These are phyloP conservation scores for Apodemia duryi DNA, from an alignment of 2,888 invertebrate species.

Conservation along the genomic window DNA sequence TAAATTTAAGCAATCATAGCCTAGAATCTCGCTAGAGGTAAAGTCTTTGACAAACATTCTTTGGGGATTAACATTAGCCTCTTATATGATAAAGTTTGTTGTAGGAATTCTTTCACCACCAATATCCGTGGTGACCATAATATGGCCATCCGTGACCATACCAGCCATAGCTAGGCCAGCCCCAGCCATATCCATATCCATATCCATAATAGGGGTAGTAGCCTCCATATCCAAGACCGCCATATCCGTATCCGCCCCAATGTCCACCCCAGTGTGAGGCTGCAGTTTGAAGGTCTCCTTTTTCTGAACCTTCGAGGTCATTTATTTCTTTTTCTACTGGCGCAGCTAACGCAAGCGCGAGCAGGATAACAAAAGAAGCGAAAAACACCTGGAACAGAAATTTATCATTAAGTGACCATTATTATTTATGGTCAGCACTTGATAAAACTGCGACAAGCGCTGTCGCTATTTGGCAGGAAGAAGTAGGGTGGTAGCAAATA, in stretches of 20 bases:
- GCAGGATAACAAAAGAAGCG: slow-evolving; percentile 43
- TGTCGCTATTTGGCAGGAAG: no score
- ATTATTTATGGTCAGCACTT: no score
- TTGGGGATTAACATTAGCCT: slow-evolving; percentile 20
- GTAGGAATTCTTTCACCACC: slow-evolving; percentile 20
- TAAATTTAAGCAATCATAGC: background rate
- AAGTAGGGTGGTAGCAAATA: no score
- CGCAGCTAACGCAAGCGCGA: slow-evolving; percentile 49
- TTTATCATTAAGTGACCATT: slow-evolving; percentile 2
- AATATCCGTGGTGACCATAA: slow-evolving; percentile 33
- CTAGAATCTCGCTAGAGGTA: slow-evolving; percentile 15
- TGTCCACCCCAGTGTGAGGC: slow-evolving; percentile 62
- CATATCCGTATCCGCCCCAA: slow-evolving; percentile 42
- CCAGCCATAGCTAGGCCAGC: slow-evolving; percentile 35
- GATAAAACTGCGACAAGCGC: no score
- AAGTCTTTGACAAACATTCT: slow-evolving; percentile 18
- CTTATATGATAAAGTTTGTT: background rate
- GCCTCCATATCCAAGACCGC: slow-evolving; percentile 36
- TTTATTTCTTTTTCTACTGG: slow-evolving; percentile 49
- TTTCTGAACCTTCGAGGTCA: slow-evolving; percentile 46
- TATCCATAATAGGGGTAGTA: slow-evolving; percentile 38
- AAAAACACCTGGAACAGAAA: slow-evolving; percentile 48
- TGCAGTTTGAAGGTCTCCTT: slow-evolving; percentile 63
- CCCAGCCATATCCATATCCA: slow-evolving; percentile 37
- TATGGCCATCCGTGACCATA: slow-evolving; percentile 33